phyloP scores from a whole-genome alignment of 2,888 invertebrate genomes.

The Nematopogon swammerdamellus region DNA sequence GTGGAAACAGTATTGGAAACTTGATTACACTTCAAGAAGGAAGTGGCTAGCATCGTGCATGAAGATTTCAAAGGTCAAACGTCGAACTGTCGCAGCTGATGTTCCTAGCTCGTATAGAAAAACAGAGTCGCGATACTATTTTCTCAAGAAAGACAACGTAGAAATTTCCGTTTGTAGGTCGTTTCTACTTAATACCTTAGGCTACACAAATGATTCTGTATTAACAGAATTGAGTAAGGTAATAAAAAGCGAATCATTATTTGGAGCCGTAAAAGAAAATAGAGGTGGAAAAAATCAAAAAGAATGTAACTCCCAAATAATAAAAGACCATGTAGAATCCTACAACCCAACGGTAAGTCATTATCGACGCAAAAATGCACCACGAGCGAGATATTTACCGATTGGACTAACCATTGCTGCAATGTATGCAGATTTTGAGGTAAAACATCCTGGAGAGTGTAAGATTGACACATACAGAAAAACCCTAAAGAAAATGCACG shows the following conservation, averaged over 20 bases:
- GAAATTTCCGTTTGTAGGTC: no score
- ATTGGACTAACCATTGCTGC: conserved; percentile 3
- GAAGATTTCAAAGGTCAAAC: no score
- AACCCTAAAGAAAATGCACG: conserved; percentile 7
- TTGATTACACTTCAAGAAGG: no score
- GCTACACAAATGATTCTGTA: conserved; percentile 3
- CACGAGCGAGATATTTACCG: conserved; percentile 4
- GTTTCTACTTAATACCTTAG: conserved; percentile 1
- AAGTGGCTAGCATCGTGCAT: no score
- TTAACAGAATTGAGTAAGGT: conserved; percentile 6
- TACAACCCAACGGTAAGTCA: conserved; percentile 7
- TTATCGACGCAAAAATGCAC: conserved; percentile 7
- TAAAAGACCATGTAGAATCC: conserved; percentile 6
- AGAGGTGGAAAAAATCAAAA: conserved; percentile 3
- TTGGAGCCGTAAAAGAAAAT: conserved; percentile 7
- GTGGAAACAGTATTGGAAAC: no score
- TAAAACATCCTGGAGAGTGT: conserved; percentile 3
- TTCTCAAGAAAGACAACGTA: no score
- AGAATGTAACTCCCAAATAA: neutral
- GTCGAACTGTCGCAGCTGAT: no score
- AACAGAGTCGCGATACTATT: no score
- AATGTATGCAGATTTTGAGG: conserved; percentile 6
- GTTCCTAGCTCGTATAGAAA: no score
- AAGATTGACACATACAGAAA: conserved; percentile 6
- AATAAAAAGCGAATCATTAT: conserved; percentile 7